Conservation (phyloP, 1,140 invertebrate species). For the Oppia nitens region DNA sequence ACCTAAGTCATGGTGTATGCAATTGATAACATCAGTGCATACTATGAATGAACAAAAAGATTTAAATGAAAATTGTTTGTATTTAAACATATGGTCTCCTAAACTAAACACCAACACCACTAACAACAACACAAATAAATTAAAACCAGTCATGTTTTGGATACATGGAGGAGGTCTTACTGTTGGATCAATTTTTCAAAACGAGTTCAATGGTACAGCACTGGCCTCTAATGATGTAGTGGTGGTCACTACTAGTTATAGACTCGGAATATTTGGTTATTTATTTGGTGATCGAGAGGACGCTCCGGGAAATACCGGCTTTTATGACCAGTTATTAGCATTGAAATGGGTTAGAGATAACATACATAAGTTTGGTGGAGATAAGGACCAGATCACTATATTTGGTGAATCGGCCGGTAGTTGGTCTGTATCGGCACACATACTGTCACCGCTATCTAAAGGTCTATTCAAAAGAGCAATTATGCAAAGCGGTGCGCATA, state of each 20-base stretch:
- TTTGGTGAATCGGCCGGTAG: slow-evolving; percentile 93
- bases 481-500: slow-evolving; percentile 36
- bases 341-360: slow-evolving; percentile 83
- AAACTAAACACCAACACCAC: no score
- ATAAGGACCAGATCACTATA: slow-evolving; percentile 77
- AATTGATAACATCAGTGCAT: no score
- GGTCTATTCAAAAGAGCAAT: slow-evolving; percentile 58
- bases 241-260: slow-evolving; percentile 38
- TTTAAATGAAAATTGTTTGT: slow-evolving; percentile 36
- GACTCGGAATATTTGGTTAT: slow-evolving; percentile 20
- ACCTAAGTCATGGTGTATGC: no score
- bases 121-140: not conserved
- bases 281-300: slow-evolving; percentile 31
- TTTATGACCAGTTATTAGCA: slow-evolving; percentile 86
- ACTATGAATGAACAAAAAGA: no score
- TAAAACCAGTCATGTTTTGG: slow-evolving; percentile 24
- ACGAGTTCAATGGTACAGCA: slow-evolving; percentile 45
- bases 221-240: slow-evolving; percentile 52
- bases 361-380: slow-evolving; percentile 79
- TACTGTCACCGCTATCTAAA: slow-evolving; percentile 63
- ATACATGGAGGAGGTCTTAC: slow-evolving; percentile 16
- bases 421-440: slow-evolving; percentile 74
- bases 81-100: slow-evolving; percentile 28
- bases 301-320: slow-evolving; percentile 80
- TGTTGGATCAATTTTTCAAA: not conserved